Evolutionary conservation across 1,140 invertebrate species (phyloP).

Genomic region (Probaryconus sp.): DNA sequence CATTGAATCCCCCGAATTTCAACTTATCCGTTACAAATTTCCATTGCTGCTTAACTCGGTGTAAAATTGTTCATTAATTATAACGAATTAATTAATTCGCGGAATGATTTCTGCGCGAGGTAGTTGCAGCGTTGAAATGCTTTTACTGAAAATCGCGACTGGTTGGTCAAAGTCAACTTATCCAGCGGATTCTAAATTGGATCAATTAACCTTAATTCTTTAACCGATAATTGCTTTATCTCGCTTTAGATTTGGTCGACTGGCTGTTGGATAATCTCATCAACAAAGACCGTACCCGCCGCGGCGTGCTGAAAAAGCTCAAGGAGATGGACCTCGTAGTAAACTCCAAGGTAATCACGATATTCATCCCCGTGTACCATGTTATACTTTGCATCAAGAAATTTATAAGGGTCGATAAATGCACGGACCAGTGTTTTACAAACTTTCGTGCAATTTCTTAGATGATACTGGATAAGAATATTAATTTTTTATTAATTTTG

Average conservation of each 20-base stretch:
- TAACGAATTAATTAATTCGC: constrained; percentile 10
- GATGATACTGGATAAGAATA: too few species aligned
- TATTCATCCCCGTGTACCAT: background rate
- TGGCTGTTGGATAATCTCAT: constrained; percentile 90
- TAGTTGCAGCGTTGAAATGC: constrained; percentile 17
- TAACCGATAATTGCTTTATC: constrained; percentile 61
- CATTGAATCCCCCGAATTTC: too few species aligned
- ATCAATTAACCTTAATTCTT: constrained; percentile 61
- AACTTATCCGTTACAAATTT: too few species aligned
- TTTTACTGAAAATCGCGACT: constrained; percentile 41
- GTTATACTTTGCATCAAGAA: too few species aligned
- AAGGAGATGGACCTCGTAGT: constrained; percentile 87
- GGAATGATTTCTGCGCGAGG: constrained; percentile 7
- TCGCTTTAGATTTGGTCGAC: constrained; percentile 85
- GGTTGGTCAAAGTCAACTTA: constrained; percentile 51
- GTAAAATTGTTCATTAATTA: constrained; percentile 29
- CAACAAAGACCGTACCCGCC: constrained; percentile 86
- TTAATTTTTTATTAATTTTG: too few species aligned
- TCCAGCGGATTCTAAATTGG: constrained; percentile 36
- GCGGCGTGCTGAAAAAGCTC: constrained; percentile 89
- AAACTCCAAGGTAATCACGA: constrained; percentile 78
- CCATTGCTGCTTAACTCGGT: background rate
- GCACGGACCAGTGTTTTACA: too few species aligned
- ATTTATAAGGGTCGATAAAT: too few species aligned
- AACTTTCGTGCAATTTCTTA: too few species aligned